Evolutionary conservation across 1,140 invertebrate species (phyloP), one percentile per base, ranked within the genome.

Genomic region (Aethina tumida): DNA sequence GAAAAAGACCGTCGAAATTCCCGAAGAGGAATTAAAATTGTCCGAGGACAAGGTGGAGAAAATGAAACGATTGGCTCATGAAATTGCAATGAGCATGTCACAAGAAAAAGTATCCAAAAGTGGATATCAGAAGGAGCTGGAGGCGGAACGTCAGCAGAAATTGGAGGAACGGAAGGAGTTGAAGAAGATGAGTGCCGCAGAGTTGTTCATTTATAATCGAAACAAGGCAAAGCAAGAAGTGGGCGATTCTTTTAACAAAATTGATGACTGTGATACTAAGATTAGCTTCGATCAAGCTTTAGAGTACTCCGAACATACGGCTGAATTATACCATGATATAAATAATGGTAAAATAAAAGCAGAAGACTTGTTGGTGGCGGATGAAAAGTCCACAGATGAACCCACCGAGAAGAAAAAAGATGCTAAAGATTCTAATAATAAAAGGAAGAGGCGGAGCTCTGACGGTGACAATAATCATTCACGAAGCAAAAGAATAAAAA

Each of bases 41-140:
- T 63, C 67, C 10, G 62, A 66, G 49, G 63, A 65, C 35, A 73
- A 71, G 60, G 56, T 71, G 40, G 56, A 65, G 46, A 60, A 56
- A 35, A 74, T 74, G 71, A 69, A 60, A 53, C 60, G 50, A 43
- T 52, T 66, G 41, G 70, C 71, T 18, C 67, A 65, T 59, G 54
- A 69, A 58, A 71, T 74, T 20, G 67, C 70, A 39, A 69, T 66
- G 54, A 70, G 63, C 49, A 63, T 73, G 28, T 36, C 36, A 39
- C 38, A 42, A 41, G 15, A 42, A 35, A 29, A 29, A 35, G n/a
- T 49, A 49, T 8, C 21, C 3, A 51, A 50, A 43, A 29, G 32
- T 28, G 13, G 43, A 9, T 47, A 38, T 31, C 47, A 56, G 36
- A 14, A 43, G 17, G 44, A 53, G 26, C 41, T 52, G 14, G 41